These are phyloP conservation scores for Galeruca laticollis DNA, from an alignment of 2,888 invertebrate species.

Conservation along the genomic window DNA sequence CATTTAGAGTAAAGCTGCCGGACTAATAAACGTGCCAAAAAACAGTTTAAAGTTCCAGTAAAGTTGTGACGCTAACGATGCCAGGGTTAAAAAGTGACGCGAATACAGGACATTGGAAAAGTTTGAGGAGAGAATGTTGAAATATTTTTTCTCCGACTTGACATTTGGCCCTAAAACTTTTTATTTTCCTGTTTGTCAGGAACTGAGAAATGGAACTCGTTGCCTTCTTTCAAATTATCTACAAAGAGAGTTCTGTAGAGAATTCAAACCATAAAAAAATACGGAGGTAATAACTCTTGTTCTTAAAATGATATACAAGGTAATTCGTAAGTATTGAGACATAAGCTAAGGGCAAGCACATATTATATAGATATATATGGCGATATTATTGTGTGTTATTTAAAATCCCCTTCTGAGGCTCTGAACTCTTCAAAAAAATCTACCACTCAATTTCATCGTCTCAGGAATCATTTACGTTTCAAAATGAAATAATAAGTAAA, in stretches of 20 bases:
- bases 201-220: conserved; percentile 29
- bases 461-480: no score
- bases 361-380: no score
- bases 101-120: conserved; percentile 49
- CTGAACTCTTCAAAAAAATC: no score
- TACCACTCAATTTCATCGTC: no score
- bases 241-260: neutral
- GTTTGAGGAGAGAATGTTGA: conserved; percentile 48
- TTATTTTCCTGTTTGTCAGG: conserved; percentile 59
- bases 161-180: conserved; percentile 50
- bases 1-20: neutral
- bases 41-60: conserved; percentile 47
- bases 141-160: conserved; percentile 49
- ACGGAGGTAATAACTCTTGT: no score
- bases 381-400: no score
- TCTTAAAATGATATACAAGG: no score
- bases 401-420: no score
- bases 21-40: conserved; percentile 42
- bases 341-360: no score
- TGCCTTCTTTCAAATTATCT: conserved; percentile 4
- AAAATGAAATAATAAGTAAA: no score
- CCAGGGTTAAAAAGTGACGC: conserved; percentile 41
- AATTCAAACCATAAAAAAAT: neutral
- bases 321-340: no score
- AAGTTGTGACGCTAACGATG: conserved; percentile 41